Base-by-base conservation (phyloP, 2,113 vertebrate species). In the Sebastes fasciatus region DNA sequence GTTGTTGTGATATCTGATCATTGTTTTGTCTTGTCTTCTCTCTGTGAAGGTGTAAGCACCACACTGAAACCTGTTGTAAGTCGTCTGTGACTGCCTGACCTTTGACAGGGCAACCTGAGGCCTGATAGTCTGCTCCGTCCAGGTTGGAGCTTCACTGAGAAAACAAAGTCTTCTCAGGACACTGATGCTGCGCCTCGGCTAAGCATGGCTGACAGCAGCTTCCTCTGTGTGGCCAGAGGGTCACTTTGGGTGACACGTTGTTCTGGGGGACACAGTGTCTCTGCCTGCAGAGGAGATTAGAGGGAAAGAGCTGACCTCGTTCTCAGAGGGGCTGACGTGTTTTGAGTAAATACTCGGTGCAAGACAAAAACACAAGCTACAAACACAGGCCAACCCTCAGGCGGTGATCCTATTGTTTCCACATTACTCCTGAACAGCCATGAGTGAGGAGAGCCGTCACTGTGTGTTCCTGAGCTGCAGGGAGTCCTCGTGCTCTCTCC, bases 311-410 rank as follows among this genome's bases (percentile, higher is more conserved):
- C 77, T 91, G 92, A 93, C 92, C 90, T 88, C 80, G 21, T 91
- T 92, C 92, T 94, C 89, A 91, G 89, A 93, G 81, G 75, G 74
- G 12, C 85, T 77, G 72, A 42, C 82, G 86, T 91, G 91, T 93
- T 94, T 94, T 94, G 65, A 91, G 91, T 93, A 94, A 94, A 93
- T 90, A 93, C 83, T 94, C 72, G 71, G 82, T 89, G 86, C 54
- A 85, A 92, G 89, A 92, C 89, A 91, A 93, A 93, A 95, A 94
- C 88, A 89, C 69, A 57, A 72, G 81, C 88, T 86, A 84, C 82
- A 86, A 88, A 90, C 87, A 88, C 77, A 61, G 77, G 84, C 85
- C 80, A 86, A 55, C 85, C 91, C 86, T 91, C 68, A 34, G 90
- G 78, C 77, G 43, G 58, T 72, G 86, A 88, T 86, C 80, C 73